Base-by-base conservation (phyloP, 1,140 invertebrate species). In the Drosophila teissieri region DNA sequence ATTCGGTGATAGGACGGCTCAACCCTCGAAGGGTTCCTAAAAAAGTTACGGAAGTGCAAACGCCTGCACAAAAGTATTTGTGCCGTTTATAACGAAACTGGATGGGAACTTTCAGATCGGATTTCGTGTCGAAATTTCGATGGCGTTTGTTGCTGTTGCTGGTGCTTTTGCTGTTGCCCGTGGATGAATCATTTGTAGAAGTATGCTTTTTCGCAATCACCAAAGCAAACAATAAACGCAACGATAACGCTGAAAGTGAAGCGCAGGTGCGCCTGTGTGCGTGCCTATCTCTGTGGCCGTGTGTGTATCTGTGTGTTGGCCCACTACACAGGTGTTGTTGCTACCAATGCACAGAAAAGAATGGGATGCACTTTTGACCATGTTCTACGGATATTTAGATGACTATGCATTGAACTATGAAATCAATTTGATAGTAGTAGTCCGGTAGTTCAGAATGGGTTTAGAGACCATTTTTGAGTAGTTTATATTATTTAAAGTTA, bases 171-270 rank as follows among this genome's bases (percentile, higher is more conserved):
- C 48, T 54, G 48, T 68, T 62, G 51, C 63, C 58, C 42, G 60
- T 73, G 40, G 17, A 51, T 72, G 69, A 46, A 62, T 68, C 45
- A 60, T 61, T 73, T 55, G 60, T 52, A 48, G 48, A 42, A 36
- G 52, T 63, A 56, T 60, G 62, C 62, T 37, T 57, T 88, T 86
- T 86, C 83, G 83, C 83, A 86, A 86, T 88, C 83, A 60, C 58
- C 78, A 78, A 86, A 86, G 73, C 75, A 77, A 82, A 80, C 76
- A 84, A 69, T 88, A 39, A 39, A 39, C 84, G 83, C 83, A 88
- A 82, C 83, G 83, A 86, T 86, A 86, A 88, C 73, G 79, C 58
- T 80, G 83, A 86, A 86, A 86, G 83, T 86, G 83, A 86, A 86
- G 83, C 72, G 72, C 84, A 86, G 83, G 83, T 86, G 74, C 65